Evolutionary conservation across 1,140 invertebrate genomes (phyloP).

Genomic region (Sarcophaga bullata): DNA sequence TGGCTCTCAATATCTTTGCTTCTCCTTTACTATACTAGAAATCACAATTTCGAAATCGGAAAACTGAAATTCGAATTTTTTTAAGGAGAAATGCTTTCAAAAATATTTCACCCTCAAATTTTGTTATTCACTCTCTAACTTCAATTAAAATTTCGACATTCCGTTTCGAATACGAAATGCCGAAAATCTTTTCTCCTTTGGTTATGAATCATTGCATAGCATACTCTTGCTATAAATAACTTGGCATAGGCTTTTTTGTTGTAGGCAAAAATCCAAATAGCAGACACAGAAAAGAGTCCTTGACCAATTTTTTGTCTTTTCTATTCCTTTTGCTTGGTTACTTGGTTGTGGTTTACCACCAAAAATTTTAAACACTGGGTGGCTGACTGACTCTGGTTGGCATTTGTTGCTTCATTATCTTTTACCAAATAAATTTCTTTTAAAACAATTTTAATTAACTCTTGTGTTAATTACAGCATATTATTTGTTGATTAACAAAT

Average conservation of each 20-base stretch:
- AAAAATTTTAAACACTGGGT: background rate
- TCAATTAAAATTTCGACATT: background rate
- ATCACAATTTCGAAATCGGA: too few relatives aligned
- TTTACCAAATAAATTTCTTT: background rate
- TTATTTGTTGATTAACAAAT: constrained; percentile 59
- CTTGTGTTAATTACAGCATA: constrained; percentile 1
- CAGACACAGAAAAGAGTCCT: background rate
- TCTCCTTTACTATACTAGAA: background rate
- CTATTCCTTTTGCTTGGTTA: background rate
- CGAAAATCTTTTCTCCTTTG: too few relatives aligned
- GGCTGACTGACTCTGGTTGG: too few relatives aligned
- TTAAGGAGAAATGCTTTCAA: background rate
- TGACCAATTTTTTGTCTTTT: constrained; percentile 36
- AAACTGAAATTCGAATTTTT: background rate
- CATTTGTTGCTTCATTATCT: background rate
- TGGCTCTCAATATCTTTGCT: background rate
- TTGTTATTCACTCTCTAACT: background rate
- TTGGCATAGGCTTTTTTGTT: background rate
- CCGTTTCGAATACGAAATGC: too few relatives aligned
- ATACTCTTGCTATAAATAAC: background rate
- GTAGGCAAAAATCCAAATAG: background rate
- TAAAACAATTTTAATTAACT: background rate
- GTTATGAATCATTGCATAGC: too few relatives aligned
- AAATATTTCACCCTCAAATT: background rate
- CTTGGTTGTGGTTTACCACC: background rate